Evolutionary conservation across 1,140 invertebrate genomes (phyloP).

Genomic region (Lepidurus apus): DNA sequence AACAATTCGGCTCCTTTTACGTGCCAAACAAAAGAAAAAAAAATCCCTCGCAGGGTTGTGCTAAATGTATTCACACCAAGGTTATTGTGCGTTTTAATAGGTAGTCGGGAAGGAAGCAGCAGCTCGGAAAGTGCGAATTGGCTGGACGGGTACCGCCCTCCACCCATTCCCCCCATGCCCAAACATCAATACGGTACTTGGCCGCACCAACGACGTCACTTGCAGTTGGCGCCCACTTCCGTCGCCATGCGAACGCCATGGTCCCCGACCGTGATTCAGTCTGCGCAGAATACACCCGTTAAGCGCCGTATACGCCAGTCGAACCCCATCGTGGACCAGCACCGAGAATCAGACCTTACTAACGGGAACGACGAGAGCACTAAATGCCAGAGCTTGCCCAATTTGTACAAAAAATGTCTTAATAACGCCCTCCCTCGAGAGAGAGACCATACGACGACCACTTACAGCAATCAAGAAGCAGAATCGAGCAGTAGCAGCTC

Average conservation of each 20-base stretch:
- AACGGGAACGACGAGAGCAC: not conserved
- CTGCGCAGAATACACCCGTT: not conserved
- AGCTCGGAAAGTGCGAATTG: constrained; percentile 29
- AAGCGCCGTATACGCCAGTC: constrained; percentile 29
- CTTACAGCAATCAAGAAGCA: constrained; percentile 24
- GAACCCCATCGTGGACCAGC: constrained; percentile 25
- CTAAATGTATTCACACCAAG: not conserved
- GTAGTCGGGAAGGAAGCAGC: constrained; percentile 24
- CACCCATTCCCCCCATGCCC: constrained; percentile 23
- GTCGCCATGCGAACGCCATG: constrained; percentile 31
- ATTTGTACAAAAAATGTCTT: constrained; percentile 46
- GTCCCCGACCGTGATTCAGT: not conserved
- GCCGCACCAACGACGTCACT: constrained; percentile 29
- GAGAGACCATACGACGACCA: constrained; percentile 21
- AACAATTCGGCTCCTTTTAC: constrained; percentile 37
- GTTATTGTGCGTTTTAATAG: not conserved
- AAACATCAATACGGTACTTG: constrained; percentile 28
- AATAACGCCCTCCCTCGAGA: constrained; percentile 22
- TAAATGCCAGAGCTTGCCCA: constrained; percentile 70
- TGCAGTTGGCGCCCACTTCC: constrained; percentile 31
- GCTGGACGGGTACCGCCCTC: constrained; percentile 24
- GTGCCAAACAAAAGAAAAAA: too few species aligned
- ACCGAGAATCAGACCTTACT: constrained; percentile 14
- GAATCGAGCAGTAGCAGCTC: constrained; percentile 16
- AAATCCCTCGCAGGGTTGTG: not conserved